Base-by-base conservation (phyloP, 2,113 vertebrate species). In the Enhydra lutris region DNA sequence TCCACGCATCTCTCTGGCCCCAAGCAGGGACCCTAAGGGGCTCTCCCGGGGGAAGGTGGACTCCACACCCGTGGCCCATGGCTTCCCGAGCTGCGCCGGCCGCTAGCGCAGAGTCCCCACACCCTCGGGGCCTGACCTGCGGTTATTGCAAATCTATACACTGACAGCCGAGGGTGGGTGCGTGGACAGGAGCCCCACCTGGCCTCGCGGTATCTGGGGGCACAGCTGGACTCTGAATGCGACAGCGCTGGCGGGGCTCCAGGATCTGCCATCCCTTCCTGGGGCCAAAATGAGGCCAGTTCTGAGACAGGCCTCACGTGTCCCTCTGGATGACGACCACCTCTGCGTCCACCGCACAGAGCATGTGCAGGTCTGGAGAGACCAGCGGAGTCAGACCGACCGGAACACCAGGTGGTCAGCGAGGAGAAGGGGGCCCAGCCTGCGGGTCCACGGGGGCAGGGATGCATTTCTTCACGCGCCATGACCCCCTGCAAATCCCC, bases 261-360 rank as follows among this genome's bases (percentile, higher is more conserved):
- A 14, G 6, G 13, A 13, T 4, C 63, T 7, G 63, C 63, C 13
- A 0, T 34, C 1, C 63, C 29, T 6, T 34, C 13, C 31, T 3
- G 1, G 15, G 65, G 65, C 65, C 65, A n/a, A 67, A n/a, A 7
- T 1, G 31, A 67, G 65, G 31, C 65, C 34, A 20, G 34, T 20
- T 67, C 65, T 69, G 65, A 17, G 65, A n/a, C 34, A 3, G 31
- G 31, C 15, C 65, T 17, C 65, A 4, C 5, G 65, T 4, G 34
- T 69, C 34, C 34, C 15, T n/a, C 15, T n/a, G 65, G 7, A 20
- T 9, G 34, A n/a, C 1, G 65, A 17, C 65, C 65, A 17, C 7
- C 34, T 65, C 4, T 65, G 29, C 14, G 15, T 18, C 14, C 34
- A 18, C 7, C 0, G 7, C 65, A 69, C 34, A 1, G 15, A 17